A percentile compares a stretch with the other conserved stretches of the same genome.
These are phyloP conservation scores for Sarcophaga peregrina DNA, from an alignment of 1,140 invertebrate genomes.

Conservation along the genomic window DNA sequence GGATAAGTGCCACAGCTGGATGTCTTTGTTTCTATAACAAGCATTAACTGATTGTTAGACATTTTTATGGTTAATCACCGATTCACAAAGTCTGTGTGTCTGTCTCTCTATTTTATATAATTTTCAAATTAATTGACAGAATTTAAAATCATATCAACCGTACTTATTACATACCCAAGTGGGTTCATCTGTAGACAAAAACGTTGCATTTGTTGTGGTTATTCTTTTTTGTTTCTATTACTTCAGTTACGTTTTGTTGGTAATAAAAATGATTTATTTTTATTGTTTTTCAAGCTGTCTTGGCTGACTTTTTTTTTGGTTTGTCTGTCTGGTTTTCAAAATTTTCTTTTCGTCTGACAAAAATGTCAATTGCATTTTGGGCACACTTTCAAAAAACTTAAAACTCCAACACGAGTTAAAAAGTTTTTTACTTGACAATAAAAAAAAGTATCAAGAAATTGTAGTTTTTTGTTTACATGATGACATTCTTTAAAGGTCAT, in stretches of 20 bases:
- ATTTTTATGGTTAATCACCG: too few species aligned
- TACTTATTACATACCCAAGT: too few species aligned
- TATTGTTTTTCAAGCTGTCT: background rate
- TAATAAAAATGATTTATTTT: constrained; percentile 32
- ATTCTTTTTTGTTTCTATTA: background rate
- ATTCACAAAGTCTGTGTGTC: too few species aligned
- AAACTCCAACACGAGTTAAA: constrained; percentile 34
- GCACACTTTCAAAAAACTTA: constrained; percentile 28
- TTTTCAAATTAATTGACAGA: constrained; percentile 41
- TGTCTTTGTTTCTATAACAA: too few species aligned
- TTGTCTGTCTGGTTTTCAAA: background rate
- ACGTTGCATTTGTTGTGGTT: background rate
- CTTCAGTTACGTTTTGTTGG: background rate
- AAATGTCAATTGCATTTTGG: constrained; percentile 36
- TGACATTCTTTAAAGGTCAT: background rate
- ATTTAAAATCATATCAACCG: constrained; percentile 36
- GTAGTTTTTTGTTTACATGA: background rate
- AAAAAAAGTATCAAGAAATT: background rate
- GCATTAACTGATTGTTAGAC: too few species aligned
- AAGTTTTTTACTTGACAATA: background rate
- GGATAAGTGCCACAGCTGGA: too few species aligned
- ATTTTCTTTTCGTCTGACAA: background rate
- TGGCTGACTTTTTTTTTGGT: background rate
- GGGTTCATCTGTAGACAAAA: background rate
- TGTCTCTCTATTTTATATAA: background rate